Conservation (phyloP, 1,140 invertebrate genomes). For the Tribolium madens region DNA sequence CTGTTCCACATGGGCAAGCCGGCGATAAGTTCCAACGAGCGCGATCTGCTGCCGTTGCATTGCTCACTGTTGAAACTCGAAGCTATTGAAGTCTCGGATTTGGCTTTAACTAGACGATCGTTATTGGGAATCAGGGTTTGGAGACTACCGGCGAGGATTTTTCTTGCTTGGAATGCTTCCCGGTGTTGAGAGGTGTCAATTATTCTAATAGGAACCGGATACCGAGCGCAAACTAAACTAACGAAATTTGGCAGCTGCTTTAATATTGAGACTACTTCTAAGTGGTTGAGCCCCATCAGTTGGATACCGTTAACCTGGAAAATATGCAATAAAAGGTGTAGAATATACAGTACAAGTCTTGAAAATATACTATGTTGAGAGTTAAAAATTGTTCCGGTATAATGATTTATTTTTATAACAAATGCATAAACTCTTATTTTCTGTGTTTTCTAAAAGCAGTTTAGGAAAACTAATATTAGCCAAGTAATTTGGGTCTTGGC, state of each 20-base stretch:
- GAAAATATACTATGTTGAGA: too few relatives aligned
- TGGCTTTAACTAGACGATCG: conserved; percentile 83
- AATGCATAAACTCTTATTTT: too few relatives aligned
- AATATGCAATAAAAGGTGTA: conserved; percentile 13
- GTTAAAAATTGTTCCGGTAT: too few relatives aligned
- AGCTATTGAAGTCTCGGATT: conserved; percentile 83
- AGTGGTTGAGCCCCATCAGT: conserved; percentile 89
- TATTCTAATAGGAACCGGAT: conserved; percentile 65
- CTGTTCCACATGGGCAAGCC: conserved; percentile 91
- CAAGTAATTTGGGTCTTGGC: too few relatives aligned
- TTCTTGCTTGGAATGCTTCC: conserved; percentile 77
- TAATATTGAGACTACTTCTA: conserved; percentile 90
- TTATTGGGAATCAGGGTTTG: conserved; percentile 74
- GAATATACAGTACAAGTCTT: background rate
- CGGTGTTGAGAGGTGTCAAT: conserved; percentile 76
- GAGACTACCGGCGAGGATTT: conserved; percentile 76
- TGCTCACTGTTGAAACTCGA: conserved; percentile 72
- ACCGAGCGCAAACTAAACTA: conserved; percentile 84
- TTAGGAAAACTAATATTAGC: too few relatives aligned
- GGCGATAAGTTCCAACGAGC: conserved; percentile 86
- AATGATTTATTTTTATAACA: too few relatives aligned
- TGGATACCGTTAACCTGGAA: conserved; percentile 90
- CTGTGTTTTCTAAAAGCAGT: too few relatives aligned
- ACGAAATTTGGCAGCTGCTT: conserved; percentile 91
- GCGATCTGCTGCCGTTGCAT: conserved; percentile 73